Percentiles rank a stretch among this genome's conserved stretches.
phyloP scores from a whole-genome alignment of 2,113 vertebrate genomes.

The Empidonax alnorum region DNA sequence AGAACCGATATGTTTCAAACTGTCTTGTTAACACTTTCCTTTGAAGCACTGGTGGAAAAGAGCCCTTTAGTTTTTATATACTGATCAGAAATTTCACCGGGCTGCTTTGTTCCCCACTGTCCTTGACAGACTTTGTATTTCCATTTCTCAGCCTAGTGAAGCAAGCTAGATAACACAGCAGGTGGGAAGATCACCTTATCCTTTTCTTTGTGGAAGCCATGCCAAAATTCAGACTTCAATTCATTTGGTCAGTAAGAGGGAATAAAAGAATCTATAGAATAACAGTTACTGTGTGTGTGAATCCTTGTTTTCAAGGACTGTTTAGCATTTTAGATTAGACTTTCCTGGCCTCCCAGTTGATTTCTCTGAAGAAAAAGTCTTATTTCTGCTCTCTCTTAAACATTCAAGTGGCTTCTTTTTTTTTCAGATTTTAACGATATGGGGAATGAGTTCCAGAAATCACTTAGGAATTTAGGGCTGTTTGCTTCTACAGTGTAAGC shows the following conservation, averaged over 20 bases:
- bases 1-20: not conserved
- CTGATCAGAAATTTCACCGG: not conserved
- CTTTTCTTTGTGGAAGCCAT: not conserved
- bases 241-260: not conserved
- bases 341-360: not conserved
- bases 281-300: not conserved
- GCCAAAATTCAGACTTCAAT: not conserved
- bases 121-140: not conserved
- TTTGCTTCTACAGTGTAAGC: not conserved
- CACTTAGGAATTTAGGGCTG: not conserved
- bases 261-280: not conserved
- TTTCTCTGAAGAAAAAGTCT: not conserved
- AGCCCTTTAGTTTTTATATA: not conserved
- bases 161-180: not conserved
- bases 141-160: not conserved
- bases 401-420: not conserved
- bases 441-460: not conserved
- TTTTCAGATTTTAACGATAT: not conserved
- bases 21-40: not conserved
- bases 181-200: not conserved
- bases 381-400: not conserved
- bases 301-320: not conserved
- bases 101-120: not conserved
- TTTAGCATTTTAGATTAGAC: not conserved
- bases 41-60: not conserved